A percentile compares a stretch with the other conserved stretches of the same genome.
Conservation (phyloP, 2,888 invertebrate species). For the Desoria tigrina region DNA sequence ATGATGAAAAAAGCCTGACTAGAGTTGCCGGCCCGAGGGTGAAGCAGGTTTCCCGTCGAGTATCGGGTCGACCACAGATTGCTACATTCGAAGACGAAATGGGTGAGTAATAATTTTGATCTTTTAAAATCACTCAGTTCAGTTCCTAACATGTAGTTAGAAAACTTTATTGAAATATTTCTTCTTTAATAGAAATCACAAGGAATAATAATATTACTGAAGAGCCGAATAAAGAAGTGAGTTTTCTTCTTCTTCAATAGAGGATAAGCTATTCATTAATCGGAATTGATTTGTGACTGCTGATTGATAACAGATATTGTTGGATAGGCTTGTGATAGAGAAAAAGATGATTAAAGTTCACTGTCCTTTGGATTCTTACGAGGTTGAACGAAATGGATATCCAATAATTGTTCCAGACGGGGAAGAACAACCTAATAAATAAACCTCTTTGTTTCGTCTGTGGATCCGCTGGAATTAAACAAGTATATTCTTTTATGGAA, state of each 20-base stretch:
- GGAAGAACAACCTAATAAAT: conserved; percentile 40
- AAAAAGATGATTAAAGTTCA: conserved; percentile 28
- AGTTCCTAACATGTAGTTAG: too few species aligned
- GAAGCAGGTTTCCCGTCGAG: conserved; percentile 13
- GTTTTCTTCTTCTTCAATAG: conserved; percentile 17
- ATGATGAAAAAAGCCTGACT: conserved; percentile 13
- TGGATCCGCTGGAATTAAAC: conserved; percentile 84
- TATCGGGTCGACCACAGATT: neutral
- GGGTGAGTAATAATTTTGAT: neutral
- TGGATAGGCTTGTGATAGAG: conserved; percentile 46
- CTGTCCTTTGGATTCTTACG: conserved; percentile 11
- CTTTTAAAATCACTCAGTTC: too few species aligned
- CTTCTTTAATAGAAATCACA: neutral
- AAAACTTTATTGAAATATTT: too few species aligned
- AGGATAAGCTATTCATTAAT: neutral
- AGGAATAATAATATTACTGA: conserved; percentile 20
- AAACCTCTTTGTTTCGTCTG: conserved; percentile 81
- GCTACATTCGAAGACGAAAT: neutral
- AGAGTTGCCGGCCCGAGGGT: conserved; percentile 7
- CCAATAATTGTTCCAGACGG: conserved; percentile 41
- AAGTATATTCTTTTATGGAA: conserved; percentile 61
- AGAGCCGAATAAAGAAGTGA: conserved; percentile 40
- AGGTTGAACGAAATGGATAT: conserved; percentile 43
- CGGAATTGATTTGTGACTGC: conserved; percentile 14
- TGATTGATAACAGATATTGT: conserved; percentile 48